These are phyloP conservation scores for Tragopan temminckii DNA, from an alignment of 2,797 vertebrate species.

Conservation along the genomic window DNA sequence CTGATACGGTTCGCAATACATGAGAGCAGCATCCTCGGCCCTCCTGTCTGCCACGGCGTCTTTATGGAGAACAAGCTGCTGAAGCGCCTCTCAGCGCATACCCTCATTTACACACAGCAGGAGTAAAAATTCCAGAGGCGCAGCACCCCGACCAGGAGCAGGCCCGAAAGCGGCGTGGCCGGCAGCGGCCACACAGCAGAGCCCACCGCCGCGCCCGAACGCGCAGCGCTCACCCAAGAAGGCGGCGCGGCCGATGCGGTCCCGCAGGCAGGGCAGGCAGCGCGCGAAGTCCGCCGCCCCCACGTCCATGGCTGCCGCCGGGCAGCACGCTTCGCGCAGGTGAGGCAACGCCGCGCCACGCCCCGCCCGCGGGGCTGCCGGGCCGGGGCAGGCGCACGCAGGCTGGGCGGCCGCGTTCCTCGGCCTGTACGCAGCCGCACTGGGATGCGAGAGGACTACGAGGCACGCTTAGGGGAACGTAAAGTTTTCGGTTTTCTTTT, in stretches of 20 bases:
- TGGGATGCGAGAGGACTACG: not conserved
- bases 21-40: not conserved
- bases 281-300: conserved; percentile 37
- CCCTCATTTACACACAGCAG: too few relatives aligned
- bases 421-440: too few relatives aligned
- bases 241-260: conserved; percentile 48
- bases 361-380: too few relatives aligned
- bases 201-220: too few relatives aligned
- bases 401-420: not conserved
- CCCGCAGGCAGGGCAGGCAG: conserved; percentile 47
- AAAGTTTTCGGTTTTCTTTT: not conserved
- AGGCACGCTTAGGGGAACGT: rapidly evolving
- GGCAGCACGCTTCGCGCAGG: too few relatives aligned
- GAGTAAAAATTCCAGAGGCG: too few relatives aligned
- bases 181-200: too few relatives aligned
- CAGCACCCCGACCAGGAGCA: too few relatives aligned
- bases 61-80: too few relatives aligned
- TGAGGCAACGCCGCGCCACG: too few relatives aligned
- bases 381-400: not conserved
- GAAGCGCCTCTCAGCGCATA: not conserved
- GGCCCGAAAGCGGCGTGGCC: not conserved
- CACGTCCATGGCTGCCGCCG: conserved; percentile 69
- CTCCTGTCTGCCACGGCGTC: too few relatives aligned
- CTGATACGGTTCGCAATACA: too few relatives aligned
- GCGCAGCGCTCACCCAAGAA: conserved; percentile 74